Conservation (phyloP, 1,140 invertebrate species). For the Galendromus occidentalis region DNA sequence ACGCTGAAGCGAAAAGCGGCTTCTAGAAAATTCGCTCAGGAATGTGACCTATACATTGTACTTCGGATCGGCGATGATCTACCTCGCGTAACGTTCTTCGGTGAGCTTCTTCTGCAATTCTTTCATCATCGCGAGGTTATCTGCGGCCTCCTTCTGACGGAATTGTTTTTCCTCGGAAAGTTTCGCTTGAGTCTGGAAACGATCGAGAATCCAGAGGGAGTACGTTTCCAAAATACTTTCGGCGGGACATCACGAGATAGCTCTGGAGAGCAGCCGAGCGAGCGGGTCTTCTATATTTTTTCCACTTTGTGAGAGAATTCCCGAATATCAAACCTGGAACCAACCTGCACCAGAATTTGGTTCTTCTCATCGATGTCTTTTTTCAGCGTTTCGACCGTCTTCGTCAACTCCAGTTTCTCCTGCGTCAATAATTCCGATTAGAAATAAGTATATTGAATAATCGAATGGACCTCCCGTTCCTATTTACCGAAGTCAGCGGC, state of each 20-base stretch:
- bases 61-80: background rate
- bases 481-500: too few species aligned
- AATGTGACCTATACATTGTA: too few species aligned
- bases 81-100: background rate
- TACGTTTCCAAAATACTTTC: too few species aligned
- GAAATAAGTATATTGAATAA: background rate
- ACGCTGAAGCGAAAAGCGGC: too few species aligned
- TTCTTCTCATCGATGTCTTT: background rate
- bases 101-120: background rate
- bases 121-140: constrained; percentile 6
- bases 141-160: background rate
- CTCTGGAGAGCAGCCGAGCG: too few species aligned
- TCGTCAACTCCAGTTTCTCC: constrained; percentile 7
- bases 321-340: background rate
- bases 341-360: background rate
- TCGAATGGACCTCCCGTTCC: background rate
- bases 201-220: background rate
- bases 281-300: too few species aligned
- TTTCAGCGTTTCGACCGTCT: background rate
- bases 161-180: background rate
- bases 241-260: background rate
- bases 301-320: too few species aligned
- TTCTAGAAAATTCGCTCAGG: too few species aligned
- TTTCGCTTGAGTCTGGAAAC: background rate
- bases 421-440: background rate